Evolutionary conservation across 2,888 invertebrate genomes (phyloP).

Genomic region (Melipona bicolor): DNA sequence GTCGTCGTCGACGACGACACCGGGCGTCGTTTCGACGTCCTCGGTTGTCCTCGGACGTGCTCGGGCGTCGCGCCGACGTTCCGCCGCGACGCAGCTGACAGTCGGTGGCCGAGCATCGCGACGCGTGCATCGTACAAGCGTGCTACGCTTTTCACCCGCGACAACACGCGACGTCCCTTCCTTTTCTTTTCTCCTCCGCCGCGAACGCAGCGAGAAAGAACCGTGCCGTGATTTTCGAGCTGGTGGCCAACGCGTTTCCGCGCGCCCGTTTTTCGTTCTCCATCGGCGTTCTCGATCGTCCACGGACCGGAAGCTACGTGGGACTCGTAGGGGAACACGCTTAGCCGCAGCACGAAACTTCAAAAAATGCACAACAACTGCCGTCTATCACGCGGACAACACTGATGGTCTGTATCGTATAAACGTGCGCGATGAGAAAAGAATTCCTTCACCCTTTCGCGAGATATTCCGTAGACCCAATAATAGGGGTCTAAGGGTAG

Average conservation of each 20-base stretch:
- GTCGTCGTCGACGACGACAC: conserved; percentile 25
- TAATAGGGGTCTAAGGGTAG: neutral
- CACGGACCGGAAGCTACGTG: conserved; percentile 20
- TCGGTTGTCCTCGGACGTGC: conserved; percentile 71
- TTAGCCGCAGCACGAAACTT: conserved; percentile 14
- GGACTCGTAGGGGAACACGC: conserved; percentile 19
- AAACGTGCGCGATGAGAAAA: neutral
- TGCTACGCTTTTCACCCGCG: neutral
- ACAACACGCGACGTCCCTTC: conserved; percentile 2
- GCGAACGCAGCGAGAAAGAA: no score
- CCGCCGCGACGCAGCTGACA: conserved; percentile 69
- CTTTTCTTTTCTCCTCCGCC: no score
- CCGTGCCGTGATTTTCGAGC: no score
- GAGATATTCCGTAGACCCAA: no score
- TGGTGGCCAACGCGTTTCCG: neutral
- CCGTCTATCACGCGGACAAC: conserved; percentile 58
- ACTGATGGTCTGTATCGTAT: conserved; percentile 72
- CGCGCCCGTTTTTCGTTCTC: neutral
- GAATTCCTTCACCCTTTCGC: neutral
- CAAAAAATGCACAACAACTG: conserved; percentile 56
- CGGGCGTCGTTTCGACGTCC: conserved; percentile 59
- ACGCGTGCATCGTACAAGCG: conserved; percentile 69
- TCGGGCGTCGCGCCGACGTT: conserved; percentile 72
- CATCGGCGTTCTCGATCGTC: neutral
- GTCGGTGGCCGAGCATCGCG: conserved; percentile 79